Base-by-base conservation (phyloP, 2,113 vertebrate species). In the Petrocephalus zakoni region DNA sequence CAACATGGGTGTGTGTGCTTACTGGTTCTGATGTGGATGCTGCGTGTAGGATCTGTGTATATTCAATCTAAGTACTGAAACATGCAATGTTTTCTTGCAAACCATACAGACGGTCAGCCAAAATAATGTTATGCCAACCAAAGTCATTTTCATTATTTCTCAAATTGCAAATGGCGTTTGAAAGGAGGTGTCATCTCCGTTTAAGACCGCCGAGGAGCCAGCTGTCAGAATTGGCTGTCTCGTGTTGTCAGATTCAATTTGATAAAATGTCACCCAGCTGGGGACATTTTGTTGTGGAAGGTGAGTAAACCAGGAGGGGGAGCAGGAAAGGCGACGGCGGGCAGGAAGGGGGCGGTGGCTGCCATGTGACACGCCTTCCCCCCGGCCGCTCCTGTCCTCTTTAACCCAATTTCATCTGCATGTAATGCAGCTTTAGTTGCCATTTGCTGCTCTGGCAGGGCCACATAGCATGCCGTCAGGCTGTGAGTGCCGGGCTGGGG, bases 101-200 rank as follows among this genome's bases (percentile, higher is more conserved):
- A 51, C 29, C 22, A 47, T 11, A 47, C 15, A 81, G 49, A 93
- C 89, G 89, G 88, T 87, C 92, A 93, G 94, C 92, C 94, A 91
- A 90, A 92, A 90, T 91, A 91, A 93, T 92, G 92, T 92, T 89
- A 92, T 93, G 92, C 92, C 90, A 90, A 88, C 89, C 89, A 89
- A 91, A 91, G 91, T 93, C 91, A 92, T 92, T 87, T 93, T 95
- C 95, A 96, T 96, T 95, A 95, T 94, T 92, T 92, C 90, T 58
- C 83, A 88, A 89, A 91, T 90, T 91, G 93, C 92, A 89, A 92
- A 93, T 89, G 86, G 56, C 64, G 85, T 95, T 92, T 92, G 90
- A 94, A 95, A 95, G 94, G 93, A 93, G 92, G 95, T 96, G 97
- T 97, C 97, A 96, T 95, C 96, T 97, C 96, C 95, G 95, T 95